Base-by-base conservation (phyloP, 2,888 invertebrate genomes). In the Tricholauxania praeusta region DNA sequence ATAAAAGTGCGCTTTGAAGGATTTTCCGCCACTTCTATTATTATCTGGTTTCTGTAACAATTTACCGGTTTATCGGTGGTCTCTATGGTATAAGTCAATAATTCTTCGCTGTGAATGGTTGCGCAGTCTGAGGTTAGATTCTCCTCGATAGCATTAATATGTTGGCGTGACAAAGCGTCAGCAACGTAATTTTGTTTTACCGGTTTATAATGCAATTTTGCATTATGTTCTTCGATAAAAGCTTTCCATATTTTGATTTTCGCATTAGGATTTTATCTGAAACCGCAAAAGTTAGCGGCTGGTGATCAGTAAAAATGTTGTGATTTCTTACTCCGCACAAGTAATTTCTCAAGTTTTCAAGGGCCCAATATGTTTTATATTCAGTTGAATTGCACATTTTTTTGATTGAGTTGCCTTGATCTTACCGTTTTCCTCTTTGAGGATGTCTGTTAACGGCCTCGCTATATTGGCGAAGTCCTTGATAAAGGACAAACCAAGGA, bases 311-410 rank as follows among this genome's bases (percentile, higher is more conserved):
- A 19, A 59, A 17, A n/a, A 22, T 22, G 22, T 22, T 1, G 1
- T 2, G 12, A 3, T 28, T 60, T 15, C 28, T 60, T 60, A 39
- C 60, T 5, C 28, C 60, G 22, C 3, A 22, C 28, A 60, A 39
- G 39, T 64, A 64, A 47, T 64, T 64, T n/a, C 64, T 64, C n/a
- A 63, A 47, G 12, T 47, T 47, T 63, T 63, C 47, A n/a, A 63
- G n/a, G 32, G 63, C 47, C 63, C 63, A 63, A 5, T 53, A 17
- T 39, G 39, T 10, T 39, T 39, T 10, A 5, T 6, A 39, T 39
- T 39, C 5, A 39, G 39, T 2, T 39, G 39, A 12, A 8, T 39
- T 5, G 39, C 39, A 39, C 2, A 22, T 22, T 22, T 22, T 22
- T 22, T 22, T 39, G 39, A 39, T 39, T 39, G 39, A 5, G 39